Percentiles rank a stretch among this genome's conserved stretches.
Evolutionary conservation across 1,140 invertebrate species (phyloP).

Genomic region (Heliconius melpomene): DNA sequence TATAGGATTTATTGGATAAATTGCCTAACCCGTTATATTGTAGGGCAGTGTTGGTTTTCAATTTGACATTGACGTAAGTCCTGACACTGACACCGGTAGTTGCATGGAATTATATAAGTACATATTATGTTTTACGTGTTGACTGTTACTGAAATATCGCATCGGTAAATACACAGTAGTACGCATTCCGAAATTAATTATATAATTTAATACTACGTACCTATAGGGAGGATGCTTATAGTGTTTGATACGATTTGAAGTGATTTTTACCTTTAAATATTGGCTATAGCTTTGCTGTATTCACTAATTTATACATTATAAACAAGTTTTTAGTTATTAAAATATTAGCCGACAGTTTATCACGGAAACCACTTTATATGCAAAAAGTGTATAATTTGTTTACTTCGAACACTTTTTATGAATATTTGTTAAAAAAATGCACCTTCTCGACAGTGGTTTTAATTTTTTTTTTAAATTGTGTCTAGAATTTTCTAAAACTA

Average conservation of each 20-base stretch:
- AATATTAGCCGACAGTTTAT: background rate
- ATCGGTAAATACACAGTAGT: constrained; percentile 26
- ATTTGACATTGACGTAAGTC: constrained; percentile 20
- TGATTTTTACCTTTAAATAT: background rate
- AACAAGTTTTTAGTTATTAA: background rate
- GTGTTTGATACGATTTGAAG: constrained; percentile 14
- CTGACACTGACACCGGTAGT: constrained; percentile 6
- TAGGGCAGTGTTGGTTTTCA: constrained; percentile 34
- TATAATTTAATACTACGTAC: constrained; percentile 33
- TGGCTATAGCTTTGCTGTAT: constrained; percentile 3
- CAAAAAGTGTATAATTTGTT: background rate
- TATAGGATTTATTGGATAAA: constrained; percentile 41
- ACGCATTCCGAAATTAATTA: constrained; percentile 40
- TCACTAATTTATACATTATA: background rate
- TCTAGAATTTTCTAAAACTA: background rate
- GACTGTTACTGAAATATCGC: constrained; percentile 32
- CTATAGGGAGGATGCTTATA: constrained; percentile 6
- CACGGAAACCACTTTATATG: background rate
- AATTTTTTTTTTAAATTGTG: background rate
- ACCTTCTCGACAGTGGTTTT: background rate
- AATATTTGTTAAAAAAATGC: background rate
- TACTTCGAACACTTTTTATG: background rate
- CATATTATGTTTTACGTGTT: constrained; percentile 32
- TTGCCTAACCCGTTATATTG: constrained; percentile 40
- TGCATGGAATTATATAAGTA: constrained; percentile 36